These are phyloP conservation scores for Bombus pyrosoma DNA, from an alignment of 1,140 invertebrate species.

Conservation along the genomic window DNA sequence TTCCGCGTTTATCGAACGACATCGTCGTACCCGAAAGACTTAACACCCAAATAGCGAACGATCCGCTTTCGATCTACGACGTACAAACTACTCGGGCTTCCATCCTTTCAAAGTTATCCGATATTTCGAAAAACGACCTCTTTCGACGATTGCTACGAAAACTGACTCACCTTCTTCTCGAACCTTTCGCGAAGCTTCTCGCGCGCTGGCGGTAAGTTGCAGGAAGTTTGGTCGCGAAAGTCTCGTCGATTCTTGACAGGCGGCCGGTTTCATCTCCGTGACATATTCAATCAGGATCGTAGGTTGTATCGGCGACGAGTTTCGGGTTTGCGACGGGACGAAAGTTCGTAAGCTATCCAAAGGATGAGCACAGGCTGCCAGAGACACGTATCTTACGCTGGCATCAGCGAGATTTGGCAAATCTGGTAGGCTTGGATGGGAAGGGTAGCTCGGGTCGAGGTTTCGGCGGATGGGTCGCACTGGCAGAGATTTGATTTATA, in stretches of 20 bases:
- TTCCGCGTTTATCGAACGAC: too few relatives aligned
- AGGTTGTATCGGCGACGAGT: slow-evolving; percentile 10
- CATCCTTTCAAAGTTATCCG: neutral
- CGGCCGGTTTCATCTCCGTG: neutral
- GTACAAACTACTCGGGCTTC: neutral
- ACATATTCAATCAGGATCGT: slow-evolving; percentile 38
- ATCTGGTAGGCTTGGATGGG: neutral
- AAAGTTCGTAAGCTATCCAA: slow-evolving; percentile 8
- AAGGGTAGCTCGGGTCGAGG: neutral
- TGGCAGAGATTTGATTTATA: slow-evolving; percentile 69
- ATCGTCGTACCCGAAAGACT: neutral
- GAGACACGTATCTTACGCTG: slow-evolving; percentile 48
- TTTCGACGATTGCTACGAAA: neutral
- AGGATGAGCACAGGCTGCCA: slow-evolving; percentile 20
- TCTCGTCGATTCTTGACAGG: neutral
- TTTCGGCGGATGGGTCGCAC: slow-evolving; percentile 4
- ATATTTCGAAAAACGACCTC: neutral
- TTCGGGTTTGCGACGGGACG: neutral
- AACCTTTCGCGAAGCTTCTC: neutral
- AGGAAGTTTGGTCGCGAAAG: neutral
- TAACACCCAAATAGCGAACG: neutral
- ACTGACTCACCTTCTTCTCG: neutral
- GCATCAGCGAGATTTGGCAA: slow-evolving; percentile 27
- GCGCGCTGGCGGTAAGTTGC: neutral
- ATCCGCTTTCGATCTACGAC: neutral